phyloP scores from a whole-genome alignment of 2,113 vertebrate genomes.

The Heterocephalus glaber region DNA sequence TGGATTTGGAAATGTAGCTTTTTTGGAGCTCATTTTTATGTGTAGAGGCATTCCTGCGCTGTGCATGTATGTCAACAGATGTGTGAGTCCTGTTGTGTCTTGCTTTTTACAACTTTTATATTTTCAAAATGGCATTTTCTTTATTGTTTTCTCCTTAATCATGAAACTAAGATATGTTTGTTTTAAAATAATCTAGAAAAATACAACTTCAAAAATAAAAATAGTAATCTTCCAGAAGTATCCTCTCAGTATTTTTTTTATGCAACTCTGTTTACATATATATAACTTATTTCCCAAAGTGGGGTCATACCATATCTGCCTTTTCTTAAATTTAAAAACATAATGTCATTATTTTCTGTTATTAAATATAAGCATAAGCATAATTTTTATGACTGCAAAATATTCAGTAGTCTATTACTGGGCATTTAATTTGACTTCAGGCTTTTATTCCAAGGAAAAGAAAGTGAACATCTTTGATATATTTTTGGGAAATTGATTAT shows the following conservation, averaged over 20 bases:
- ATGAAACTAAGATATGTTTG: not conserved
- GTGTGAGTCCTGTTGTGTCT: slow-evolving; percentile 32
- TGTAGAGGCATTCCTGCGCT: slow-evolving; percentile 32
- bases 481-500: slow-evolving; percentile 1
- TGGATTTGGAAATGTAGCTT: slow-evolving; percentile 57
- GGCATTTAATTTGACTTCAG: slow-evolving; percentile 1
- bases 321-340: slow-evolving; percentile 11
- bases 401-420: not conserved
- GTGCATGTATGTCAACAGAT: not conserved
- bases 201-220: not conserved
- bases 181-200: slow-evolving; percentile 33
- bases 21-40: slow-evolving; percentile 60
- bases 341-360: not conserved
- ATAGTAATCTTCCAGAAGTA: not conserved
- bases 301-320: not conserved
- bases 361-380: slow-evolving; percentile 21
- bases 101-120: slow-evolving; percentile 54
- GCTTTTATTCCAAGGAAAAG: slow-evolving; percentile 31
- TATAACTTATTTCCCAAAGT: slow-evolving; percentile 16
- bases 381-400: slow-evolving; percentile 41
- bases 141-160: not conserved
- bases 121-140: slow-evolving; percentile 17
- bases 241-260: not conserved
- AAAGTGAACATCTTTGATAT: not conserved
- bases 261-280: not conserved